Evolutionary conservation across 2,113 vertebrate species (phyloP), one percentile per base, ranked within the genome.

Genomic region (Panthera uncia): DNA sequence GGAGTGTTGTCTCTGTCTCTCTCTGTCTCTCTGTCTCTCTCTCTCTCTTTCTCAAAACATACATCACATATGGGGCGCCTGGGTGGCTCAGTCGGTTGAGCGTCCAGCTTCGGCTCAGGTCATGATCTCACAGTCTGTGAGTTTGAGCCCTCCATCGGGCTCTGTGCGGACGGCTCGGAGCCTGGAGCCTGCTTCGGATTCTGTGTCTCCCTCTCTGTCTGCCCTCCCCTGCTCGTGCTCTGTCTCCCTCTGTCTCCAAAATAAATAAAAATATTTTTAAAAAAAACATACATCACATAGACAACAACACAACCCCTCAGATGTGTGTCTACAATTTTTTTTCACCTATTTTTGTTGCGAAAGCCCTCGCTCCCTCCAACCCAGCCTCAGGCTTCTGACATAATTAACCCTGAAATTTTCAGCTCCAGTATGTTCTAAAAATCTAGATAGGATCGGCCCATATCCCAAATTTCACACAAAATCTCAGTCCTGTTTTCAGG

Each of bases 341-440:
- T 80, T 86, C 33, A 45, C 52, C 41, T 91, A 1, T 74, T 79
- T 90, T 83, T 95, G 29, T 55, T 63, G 25, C 71, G 52, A 80
- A 94, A 92, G 6, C 21, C 57, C 33, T 94, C 38, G 21, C 33
- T 29, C 82, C 74, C 41, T 74, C 36, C 69, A 41, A 12, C 10
- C 66, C 57, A 38, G 57, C 45, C 74, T 50, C 19, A 13, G 61
- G 95, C 74, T 95, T 84, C 92, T 50, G 68, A 66, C 27, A 81
- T 71, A 41, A 97, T 93, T 63, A 96, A 97, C 38, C 85, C 89
- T 36, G 87, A 88, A 66, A 81, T 29, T 81, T 93, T 61, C 57
- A 74, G 48, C 9, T 16, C n/a, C 1, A 0, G 36, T 41, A 11
- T 73, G 23, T 57, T 71, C 15, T 7, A 74, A 50, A 83, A 91